Evolutionary conservation across 2,888 invertebrate species (phyloP), one percentile per base, ranked within the genome.

Genomic region (Himalopsyche tibetana): DNA sequence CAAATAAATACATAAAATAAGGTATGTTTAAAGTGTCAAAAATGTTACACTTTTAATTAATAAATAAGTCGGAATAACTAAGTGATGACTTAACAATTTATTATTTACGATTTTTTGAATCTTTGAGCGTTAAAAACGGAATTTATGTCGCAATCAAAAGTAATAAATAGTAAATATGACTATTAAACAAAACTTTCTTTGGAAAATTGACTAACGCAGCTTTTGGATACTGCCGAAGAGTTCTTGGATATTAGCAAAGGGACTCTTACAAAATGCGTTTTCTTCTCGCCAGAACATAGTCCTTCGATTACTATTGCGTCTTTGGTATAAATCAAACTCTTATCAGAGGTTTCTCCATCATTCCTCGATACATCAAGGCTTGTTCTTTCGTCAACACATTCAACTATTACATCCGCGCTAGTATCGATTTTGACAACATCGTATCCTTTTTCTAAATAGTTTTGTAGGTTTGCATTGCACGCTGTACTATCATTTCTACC

Each of bases 171-270:
- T 12, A 83, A 83, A 56, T 45, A 42, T 38, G 51, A 80, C 55
- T 55, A 81, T 88, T 83, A 88, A 40, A 88, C 88, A 79, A 88
- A 88, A 86, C 88, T 88, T 51, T 88, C 88, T 79, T 88, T 88
- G 56, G 87, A 82, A 69, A 85, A 88, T 80, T 87, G 87, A 85
- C 84, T 84, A 11, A 84, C 82, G 74, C 82, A 85, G 40, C 56
- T 80, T 40, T 88, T 88, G 5, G 87, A 56, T n/a, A 85, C 81
- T 6, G 86, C 81, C 4, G 87, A 42, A 28, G 83, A 38, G 51
- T 88, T 87, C 51, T 85, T 88, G n/a, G 86, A 87, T 19, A 88
- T 74, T 38, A 88, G 55, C n/a, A 88, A 51, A 12, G 88, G 88
- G 6, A 88, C 87, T 56, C 87, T 84, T 0, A 88, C 87, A 42